These are phyloP conservation scores for Diuraphis noxia DNA, from an alignment of 1,140 invertebrate genomes.

Conservation along the genomic window DNA sequence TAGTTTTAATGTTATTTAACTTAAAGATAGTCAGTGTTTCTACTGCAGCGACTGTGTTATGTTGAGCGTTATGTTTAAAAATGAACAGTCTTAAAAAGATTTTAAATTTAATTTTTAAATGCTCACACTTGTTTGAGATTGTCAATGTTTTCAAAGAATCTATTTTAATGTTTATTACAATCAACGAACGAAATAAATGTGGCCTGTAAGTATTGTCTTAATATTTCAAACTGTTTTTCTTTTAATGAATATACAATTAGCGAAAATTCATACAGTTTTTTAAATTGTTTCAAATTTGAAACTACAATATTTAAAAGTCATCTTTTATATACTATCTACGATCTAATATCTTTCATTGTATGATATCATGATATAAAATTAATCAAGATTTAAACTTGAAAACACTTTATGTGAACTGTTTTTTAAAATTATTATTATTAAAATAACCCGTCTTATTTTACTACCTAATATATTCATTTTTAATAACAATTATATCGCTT, in stretches of 20 bases:
- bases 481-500: neutral
- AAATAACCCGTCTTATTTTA: neutral
- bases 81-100: neutral
- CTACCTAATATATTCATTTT: neutral
- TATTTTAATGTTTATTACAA: conserved; percentile 2
- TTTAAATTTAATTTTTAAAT: conserved; percentile 3
- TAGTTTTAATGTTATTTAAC: conserved; percentile 14
- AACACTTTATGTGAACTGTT: neutral
- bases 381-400: neutral
- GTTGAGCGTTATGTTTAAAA: neutral
- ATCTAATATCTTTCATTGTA: neutral
- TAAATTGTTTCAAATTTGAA: neutral
- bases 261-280: neutral
- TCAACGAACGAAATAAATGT: neutral
- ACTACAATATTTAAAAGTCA: neutral
- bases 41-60: neutral
- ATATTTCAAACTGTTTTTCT: neutral
- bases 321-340: neutral
- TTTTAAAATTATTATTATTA: no score
- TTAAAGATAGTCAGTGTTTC: neutral
- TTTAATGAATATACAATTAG: neutral
- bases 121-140: neutral
- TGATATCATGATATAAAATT: neutral
- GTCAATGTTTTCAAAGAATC: conserved; percentile 18
- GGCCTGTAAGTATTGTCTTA: neutral